Conservation (phyloP, 2,113 vertebrate species). For the Macquaria ambigua region DNA sequence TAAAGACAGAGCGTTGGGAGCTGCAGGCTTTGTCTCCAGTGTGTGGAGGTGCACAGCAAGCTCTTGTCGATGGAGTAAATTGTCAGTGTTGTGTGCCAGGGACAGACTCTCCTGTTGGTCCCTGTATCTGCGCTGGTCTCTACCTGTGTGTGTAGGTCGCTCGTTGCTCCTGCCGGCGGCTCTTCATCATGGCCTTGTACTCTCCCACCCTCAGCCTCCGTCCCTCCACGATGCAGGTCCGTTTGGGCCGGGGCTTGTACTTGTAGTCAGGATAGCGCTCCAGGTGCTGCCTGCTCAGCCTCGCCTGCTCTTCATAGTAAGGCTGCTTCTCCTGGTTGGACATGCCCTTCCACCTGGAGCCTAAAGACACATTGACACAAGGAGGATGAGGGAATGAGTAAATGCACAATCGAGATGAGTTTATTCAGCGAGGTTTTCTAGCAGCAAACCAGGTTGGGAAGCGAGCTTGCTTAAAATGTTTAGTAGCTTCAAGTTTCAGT, state of each 20-base stretch:
- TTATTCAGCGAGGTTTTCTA: background rate
- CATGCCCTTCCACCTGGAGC: slow-evolving; percentile 98
- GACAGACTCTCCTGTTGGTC: background rate
- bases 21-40: slow-evolving; percentile 9
- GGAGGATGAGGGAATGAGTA: background rate
- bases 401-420: background rate
- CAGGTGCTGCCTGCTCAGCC: slow-evolving; percentile 97
- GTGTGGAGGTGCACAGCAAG: slow-evolving; percentile 20
- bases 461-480: background rate
- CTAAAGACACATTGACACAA: slow-evolving; percentile 73
- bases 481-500: background rate
- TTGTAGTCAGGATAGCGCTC: slow-evolving; percentile 99
- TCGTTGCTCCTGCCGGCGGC: slow-evolving; percentile 93
- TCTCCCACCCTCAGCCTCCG: slow-evolving; percentile 95
- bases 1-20: slow-evolving; percentile 12
- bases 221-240: slow-evolving; percentile 98
- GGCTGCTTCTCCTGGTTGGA: slow-evolving; percentile 99
- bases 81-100: slow-evolving; percentile 9
- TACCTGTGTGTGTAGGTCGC: slow-evolving; percentile 90
- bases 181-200: slow-evolving; percentile 99
- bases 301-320: slow-evolving; percentile 97
- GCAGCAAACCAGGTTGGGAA: background rate
- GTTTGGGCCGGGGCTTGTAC: slow-evolving; percentile 96
- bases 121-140: background rate
- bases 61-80: slow-evolving; percentile 18